Evolutionary conservation across 1,140 invertebrate species (phyloP), one percentile per base, ranked within the genome.

Genomic region (Penaeus chinensis): DNA sequence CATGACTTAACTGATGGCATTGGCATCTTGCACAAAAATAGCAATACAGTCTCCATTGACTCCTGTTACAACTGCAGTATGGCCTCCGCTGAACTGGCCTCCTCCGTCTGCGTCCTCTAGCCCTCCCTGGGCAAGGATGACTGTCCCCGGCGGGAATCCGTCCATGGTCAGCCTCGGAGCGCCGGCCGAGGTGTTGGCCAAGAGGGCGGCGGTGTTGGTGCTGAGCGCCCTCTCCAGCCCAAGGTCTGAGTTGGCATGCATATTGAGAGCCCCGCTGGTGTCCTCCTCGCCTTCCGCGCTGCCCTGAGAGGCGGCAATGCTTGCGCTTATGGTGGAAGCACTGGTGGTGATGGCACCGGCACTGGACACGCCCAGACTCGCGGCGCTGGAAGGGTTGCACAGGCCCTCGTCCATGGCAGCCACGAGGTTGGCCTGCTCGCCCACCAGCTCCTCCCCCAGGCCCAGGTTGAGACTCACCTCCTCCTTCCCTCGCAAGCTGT

Each of bases 31-130:
- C 47, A 87, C 86, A 83, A 87, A 87, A 61, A 87, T 87, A 19
- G 86, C 86, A 20, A 87, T 82, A 19, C 86, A 87, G 60, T 87
- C 85, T 11, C 86, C 86, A 78, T 87, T 81, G 61, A 87, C 60
- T 5, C 80, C 80, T 20, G 80, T 78, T 24, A 87, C 80, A 8
- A 87, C 77, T 37, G 66, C 69, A 5, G 79, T 47, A 13, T 82
- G 66, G 22, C 60, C 80, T 20, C 79, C 80, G n/a, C 63, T 24
- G 54, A 87, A 87, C 71, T 82, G 66, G 37, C 37, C 69, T 5
- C 42, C 37, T 13, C 22, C 69, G 13, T 82, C 47, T 3, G 69
- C 60, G 8, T 22, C 74, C 3, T 76, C 61, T 7, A 65, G 20
- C n/a, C 65, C 74, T 18, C 71, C 60, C 62, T 87, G 66, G 10